phyloP scores from a whole-genome alignment of 2,888 invertebrate species.

The Eutolmus rufibarbis region DNA sequence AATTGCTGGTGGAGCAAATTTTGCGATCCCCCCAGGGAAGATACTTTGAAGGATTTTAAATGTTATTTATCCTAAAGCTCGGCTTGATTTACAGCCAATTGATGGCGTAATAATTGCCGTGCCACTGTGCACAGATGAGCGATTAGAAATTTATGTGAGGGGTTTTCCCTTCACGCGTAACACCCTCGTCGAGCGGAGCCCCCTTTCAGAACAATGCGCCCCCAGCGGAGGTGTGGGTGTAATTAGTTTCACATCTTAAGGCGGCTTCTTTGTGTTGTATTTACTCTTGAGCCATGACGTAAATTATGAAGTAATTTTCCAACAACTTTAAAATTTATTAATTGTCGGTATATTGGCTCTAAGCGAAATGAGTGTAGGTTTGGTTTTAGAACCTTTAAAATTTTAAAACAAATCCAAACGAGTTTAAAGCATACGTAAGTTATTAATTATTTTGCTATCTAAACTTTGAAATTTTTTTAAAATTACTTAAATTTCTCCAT shows the following conservation, averaged over 20 bases:
- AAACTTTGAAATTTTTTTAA: no score
- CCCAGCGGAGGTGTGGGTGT: background rate
- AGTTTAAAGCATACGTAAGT: no score
- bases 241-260: background rate
- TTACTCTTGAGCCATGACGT: background rate
- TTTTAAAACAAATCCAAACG: background rate
- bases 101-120: conserved; percentile 26
- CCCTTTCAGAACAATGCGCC: background rate
- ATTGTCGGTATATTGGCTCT: background rate
- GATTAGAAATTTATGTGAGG: conserved; percentile 24
- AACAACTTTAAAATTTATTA: background rate
- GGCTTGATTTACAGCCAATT: conserved; percentile 23
- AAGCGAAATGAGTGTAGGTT: background rate
- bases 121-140: conserved; percentile 9
- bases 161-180: background rate
- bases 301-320: background rate
- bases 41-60: conserved; percentile 27
- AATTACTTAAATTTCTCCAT: no score
- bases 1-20: conserved; percentile 6
- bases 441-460: no score
- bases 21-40: background rate
- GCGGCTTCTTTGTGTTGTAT: background rate
- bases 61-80: conserved; percentile 28
- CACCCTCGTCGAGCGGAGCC: background rate
- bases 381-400: background rate